Evolutionary conservation across 2,113 vertebrate genomes (phyloP).

Genomic region (Esox niger): DNA sequence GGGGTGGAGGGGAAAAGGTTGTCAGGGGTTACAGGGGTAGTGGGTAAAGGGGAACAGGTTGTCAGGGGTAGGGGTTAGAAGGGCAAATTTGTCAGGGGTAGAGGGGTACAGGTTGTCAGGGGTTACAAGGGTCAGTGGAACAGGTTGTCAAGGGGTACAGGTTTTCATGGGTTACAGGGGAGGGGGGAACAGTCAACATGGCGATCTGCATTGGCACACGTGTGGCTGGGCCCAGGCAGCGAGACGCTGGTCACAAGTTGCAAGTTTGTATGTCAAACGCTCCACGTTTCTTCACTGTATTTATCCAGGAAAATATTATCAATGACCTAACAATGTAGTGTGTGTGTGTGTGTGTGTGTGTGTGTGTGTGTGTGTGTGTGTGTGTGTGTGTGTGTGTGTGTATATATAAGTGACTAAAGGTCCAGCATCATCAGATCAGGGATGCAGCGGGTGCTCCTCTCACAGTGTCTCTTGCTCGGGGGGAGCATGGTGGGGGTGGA

Average conservation of each 20-base stretch:
- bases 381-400: not conserved
- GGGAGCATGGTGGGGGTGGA: slow-evolving; percentile 74
- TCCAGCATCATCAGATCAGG: slow-evolving; percentile 53
- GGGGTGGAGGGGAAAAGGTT: slow-evolving; percentile 34
- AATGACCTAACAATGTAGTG: slow-evolving; percentile 38
- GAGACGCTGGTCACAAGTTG: not conserved
- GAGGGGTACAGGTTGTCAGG: no score
- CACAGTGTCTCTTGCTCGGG: slow-evolving; percentile 85
- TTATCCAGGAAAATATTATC: slow-evolving; percentile 42
- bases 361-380: slow-evolving; percentile 25
- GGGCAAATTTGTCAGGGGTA: no score
- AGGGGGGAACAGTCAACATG: not conserved
- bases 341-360: slow-evolving; percentile 22
- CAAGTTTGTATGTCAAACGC: slow-evolving; percentile 13
- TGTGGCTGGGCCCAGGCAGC: not conserved
- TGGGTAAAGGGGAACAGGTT: not conserved
- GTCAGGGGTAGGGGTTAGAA: no score
- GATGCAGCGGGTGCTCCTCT: slow-evolving; percentile 30
- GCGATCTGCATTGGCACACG: not conserved
- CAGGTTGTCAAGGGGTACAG: no score
- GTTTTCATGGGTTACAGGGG: no score
- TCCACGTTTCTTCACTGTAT: slow-evolving; percentile 25
- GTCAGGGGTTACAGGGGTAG: not conserved
- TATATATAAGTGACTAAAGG: slow-evolving; percentile 52
- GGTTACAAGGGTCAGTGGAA: no score